A percentile compares a stretch with the other conserved stretches of the same genome.
phyloP scores from a whole-genome alignment of 1,140 invertebrate genomes.

The Drosophila lacertosa region DNA sequence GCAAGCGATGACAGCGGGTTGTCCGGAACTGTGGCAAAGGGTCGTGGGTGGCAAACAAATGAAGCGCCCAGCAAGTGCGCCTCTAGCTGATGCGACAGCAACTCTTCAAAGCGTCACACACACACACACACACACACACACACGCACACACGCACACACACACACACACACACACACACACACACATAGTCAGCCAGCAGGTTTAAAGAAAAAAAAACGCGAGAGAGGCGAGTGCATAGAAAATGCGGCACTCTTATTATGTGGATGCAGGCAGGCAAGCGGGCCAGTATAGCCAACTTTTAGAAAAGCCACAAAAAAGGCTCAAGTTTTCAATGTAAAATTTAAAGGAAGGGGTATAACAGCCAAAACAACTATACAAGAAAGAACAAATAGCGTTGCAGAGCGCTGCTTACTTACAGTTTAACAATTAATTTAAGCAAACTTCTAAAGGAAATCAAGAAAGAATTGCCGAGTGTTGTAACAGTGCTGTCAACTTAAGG shows the following conservation, averaged over 20 bases:
- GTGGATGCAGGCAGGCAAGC: slow-evolving; percentile 56
- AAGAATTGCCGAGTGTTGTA: too few relatives aligned
- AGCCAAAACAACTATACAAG: background rate
- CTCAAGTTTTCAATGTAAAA: background rate
- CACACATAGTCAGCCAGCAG: background rate
- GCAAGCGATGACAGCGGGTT: slow-evolving; percentile 8
- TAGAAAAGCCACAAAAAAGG: slow-evolving; percentile 17
- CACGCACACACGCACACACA: slow-evolving; percentile 18
- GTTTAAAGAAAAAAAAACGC: slow-evolving; percentile 5
- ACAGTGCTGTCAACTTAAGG: too few relatives aligned
- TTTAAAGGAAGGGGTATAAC: too few relatives aligned
- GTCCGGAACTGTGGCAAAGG: background rate
- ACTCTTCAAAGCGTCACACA: slow-evolving; percentile 47
- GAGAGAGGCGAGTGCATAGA: slow-evolving; percentile 37
- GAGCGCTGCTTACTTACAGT: background rate
- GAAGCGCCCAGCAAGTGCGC: slow-evolving; percentile 50
- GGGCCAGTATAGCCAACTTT: slow-evolving; percentile 13
- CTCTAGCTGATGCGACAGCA: slow-evolving; percentile 17
- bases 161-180: slow-evolving; percentile 15
- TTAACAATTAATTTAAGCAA: too few relatives aligned
- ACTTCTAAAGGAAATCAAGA: too few relatives aligned
- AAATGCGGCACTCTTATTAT: slow-evolving; percentile 74
- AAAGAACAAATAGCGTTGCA: background rate
- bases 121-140: slow-evolving; percentile 15
- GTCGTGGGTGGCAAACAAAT: slow-evolving; percentile 43